These are phyloP conservation scores for Leucophora obtusa DNA, from an alignment of 2,888 invertebrate genomes.

Conservation along the genomic window DNA sequence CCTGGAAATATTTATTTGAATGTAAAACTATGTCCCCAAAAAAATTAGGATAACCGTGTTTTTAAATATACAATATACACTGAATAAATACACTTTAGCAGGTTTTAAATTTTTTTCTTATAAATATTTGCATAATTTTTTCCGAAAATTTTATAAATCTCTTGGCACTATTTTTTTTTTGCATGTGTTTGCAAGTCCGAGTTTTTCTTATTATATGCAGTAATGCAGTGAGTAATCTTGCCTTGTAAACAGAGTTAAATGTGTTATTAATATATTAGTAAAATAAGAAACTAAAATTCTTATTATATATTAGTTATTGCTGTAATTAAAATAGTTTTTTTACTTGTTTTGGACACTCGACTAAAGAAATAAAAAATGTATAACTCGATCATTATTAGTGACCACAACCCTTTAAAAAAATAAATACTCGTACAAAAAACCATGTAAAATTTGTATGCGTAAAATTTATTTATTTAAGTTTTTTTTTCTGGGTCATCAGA, in stretches of 20 bases:
- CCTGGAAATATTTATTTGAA: no score
- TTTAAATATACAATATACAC: no score
- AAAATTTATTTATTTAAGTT: slow-evolving; percentile 26
- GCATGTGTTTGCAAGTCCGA: no score
- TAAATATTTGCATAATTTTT: no score
- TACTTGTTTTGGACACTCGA: background rate
- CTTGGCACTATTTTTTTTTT: no score
- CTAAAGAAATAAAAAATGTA: slow-evolving; percentile 2
- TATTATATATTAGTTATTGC: slow-evolving; percentile 27
- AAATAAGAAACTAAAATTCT: slow-evolving; percentile 1
- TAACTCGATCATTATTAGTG: background rate
- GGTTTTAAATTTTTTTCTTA: no score
- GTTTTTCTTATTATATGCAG: no score
- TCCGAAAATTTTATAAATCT: no score
- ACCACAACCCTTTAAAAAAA: slow-evolving; percentile 34
- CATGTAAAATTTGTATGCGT: slow-evolving; percentile 21
- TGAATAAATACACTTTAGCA: no score
- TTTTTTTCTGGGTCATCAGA: slow-evolving; percentile 50
- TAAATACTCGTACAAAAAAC: background rate
- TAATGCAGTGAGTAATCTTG: no score
- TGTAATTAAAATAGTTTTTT: slow-evolving; percentile 33
- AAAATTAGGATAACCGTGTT: no score
- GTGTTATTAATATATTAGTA: background rate
- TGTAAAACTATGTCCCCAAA: no score
- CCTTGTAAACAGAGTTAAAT: background rate